Conservation (phyloP, 1,140 invertebrate species). For the Brachionus asplanchnoidis region DNA sequence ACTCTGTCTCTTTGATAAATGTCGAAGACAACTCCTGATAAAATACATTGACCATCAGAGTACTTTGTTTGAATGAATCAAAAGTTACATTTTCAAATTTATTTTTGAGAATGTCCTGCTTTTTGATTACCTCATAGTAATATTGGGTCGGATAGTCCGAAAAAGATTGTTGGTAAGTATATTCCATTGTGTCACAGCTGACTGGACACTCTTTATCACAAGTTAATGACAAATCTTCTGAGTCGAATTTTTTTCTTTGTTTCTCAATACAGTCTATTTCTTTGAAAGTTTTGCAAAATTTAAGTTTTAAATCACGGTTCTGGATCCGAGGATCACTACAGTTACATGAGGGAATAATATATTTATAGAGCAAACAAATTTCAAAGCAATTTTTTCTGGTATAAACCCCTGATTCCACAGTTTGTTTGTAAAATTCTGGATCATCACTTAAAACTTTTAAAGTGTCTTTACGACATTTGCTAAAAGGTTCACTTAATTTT, state of each 20-base stretch:
- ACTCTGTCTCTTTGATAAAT: neutral
- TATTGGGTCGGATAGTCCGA: neutral
- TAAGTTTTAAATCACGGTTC: neutral
- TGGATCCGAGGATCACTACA: neutral
- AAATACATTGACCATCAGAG: conserved; percentile 10
- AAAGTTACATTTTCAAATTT: neutral
- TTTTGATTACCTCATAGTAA: neutral
- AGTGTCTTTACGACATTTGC: neutral
- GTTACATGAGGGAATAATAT: neutral
- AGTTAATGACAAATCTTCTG: neutral
- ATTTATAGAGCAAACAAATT: neutral
- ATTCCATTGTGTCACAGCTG: neutral
- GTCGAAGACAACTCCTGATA: conserved; percentile 6
- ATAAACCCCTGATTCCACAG: neutral
- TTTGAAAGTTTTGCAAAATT: neutral
- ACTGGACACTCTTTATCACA: neutral
- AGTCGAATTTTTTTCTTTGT: neutral
- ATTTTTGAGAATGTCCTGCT: neutral
- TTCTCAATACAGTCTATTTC: neutral
- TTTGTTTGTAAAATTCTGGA: neutral
- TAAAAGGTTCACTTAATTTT: neutral
- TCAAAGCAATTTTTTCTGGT: neutral
- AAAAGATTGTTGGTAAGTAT: neutral
- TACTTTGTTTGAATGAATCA: neutral
- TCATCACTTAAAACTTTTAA: neutral